Evolutionary conservation across 2,113 vertebrate species (phyloP).

Genomic region (Parus major): DNA sequence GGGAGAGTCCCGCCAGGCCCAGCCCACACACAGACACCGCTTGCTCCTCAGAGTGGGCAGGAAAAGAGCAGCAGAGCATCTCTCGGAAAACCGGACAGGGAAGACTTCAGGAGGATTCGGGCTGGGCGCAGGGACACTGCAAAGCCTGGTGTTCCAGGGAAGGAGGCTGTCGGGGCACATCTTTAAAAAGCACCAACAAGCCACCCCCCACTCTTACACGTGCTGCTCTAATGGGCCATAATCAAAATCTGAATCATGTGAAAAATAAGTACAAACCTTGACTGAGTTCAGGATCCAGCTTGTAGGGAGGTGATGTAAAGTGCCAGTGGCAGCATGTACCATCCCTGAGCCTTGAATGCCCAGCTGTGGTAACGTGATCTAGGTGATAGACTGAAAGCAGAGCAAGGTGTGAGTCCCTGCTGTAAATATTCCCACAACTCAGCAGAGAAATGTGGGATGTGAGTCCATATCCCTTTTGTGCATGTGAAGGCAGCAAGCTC

Average conservation of each 20-base stretch:
- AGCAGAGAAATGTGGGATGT: not conserved
- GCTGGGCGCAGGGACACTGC: not conserved
- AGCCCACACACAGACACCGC: constrained; percentile 10
- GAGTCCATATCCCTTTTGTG: not conserved
- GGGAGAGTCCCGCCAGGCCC: not conserved
- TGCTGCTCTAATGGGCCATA: not conserved
- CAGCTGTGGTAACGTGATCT: accelerated
- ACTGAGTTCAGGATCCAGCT: not conserved
- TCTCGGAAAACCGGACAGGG: not conserved
- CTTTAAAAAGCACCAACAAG: not conserved
- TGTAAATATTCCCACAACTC: not conserved
- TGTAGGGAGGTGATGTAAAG: not conserved
- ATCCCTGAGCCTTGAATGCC: not conserved
- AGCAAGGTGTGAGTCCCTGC: not conserved
- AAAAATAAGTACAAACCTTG: not conserved
- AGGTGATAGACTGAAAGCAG: not conserved
- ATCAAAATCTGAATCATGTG: not conserved
- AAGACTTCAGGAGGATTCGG: not conserved
- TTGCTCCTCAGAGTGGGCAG: not conserved
- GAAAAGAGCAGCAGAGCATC: not conserved
- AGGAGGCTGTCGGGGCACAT: not conserved
- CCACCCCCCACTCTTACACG: accelerated
- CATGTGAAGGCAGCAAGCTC: not conserved
- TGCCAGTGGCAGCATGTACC: not conserved
- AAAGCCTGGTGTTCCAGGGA: not conserved